Conservation (phyloP, 1,140 invertebrate species). For the Zaprionus vittiger region DNA sequence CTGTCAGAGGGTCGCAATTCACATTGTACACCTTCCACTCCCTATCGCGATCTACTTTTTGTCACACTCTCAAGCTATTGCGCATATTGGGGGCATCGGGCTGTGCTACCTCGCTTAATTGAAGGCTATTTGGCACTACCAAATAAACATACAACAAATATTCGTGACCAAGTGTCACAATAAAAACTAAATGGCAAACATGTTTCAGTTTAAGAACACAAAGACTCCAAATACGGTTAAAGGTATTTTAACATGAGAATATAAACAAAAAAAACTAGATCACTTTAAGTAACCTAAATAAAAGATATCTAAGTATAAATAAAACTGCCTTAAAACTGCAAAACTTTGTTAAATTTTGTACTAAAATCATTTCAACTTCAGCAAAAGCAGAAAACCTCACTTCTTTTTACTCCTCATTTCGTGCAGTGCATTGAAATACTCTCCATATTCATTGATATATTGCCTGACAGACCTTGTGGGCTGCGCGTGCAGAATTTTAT, state of each 20-base stretch:
- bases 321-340: not conserved
- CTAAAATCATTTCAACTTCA: no score
- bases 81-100: conserved; percentile 2
- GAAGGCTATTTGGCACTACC: conserved; percentile 10
- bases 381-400: no score
- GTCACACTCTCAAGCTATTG: conserved; percentile 55
- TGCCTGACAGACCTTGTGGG: conserved; percentile 49
- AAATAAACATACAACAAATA: conserved; percentile 27
- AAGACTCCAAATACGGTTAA: not conserved
- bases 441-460: conserved; percentile 41
- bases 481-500: conserved; percentile 67
- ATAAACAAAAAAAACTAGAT: not conserved
- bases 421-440: not conserved
- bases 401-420: conserved; percentile 1
- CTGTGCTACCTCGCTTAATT: not conserved
- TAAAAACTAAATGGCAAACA: conserved; percentile 29
- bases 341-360: not conserved
- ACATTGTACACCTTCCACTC: conserved; percentile 28
- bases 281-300: not conserved
- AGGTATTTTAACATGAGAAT: not conserved
- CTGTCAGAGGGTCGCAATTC: conserved; percentile 5
- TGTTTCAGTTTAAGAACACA: not conserved
- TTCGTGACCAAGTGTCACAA: conserved; percentile 73
- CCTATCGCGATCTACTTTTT: conserved; percentile 68
- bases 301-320: not conserved